Percentiles rank a stretch among this genome's conserved stretches.
phyloP scores from a whole-genome alignment of 64 coral and sea anemone species.

The Orbicella faveolata region DNA sequence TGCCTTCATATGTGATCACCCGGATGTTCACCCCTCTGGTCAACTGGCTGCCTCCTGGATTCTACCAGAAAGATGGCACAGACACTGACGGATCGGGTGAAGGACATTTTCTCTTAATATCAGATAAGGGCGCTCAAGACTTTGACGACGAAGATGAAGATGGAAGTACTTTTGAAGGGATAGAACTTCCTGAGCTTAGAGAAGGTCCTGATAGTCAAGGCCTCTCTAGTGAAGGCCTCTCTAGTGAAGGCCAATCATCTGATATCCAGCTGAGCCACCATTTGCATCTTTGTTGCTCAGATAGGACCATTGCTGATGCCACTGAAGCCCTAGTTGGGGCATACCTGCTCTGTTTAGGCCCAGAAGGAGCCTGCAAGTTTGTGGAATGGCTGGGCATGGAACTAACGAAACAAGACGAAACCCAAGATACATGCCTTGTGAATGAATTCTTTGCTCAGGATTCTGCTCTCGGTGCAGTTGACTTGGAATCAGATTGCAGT shows the following conservation, averaged over 20 bases:
- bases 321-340: slow-evolving; percentile 82
- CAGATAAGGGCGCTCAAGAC: background rate
- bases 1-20: slow-evolving; percentile 69
- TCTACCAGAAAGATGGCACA: background rate
- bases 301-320: slow-evolving; percentile 74
- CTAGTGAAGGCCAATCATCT: background rate
- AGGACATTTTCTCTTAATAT: background rate
- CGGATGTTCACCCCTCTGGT: slow-evolving; percentile 38
- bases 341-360: slow-evolving; percentile 60
- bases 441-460: background rate
- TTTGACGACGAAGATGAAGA: slow-evolving; percentile 22
- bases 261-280: background rate
- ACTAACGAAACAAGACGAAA: slow-evolving; percentile 36
- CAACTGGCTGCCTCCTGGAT: slow-evolving; percentile 82
- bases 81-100: background rate
- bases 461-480: background rate
- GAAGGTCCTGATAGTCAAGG: background rate
- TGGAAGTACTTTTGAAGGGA: background rate
- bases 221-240: background rate
- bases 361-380: slow-evolving; percentile 48
- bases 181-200: background rate
- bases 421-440: background rate
- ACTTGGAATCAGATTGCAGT: background rate
- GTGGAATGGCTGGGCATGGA: slow-evolving; percentile 85
- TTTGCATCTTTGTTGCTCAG: slow-evolving; percentile 47